Percentiles rank a stretch among this genome's conserved stretches.
phyloP scores from a whole-genome alignment of 2,888 invertebrate genomes.

The Rhingia campestris region DNA sequence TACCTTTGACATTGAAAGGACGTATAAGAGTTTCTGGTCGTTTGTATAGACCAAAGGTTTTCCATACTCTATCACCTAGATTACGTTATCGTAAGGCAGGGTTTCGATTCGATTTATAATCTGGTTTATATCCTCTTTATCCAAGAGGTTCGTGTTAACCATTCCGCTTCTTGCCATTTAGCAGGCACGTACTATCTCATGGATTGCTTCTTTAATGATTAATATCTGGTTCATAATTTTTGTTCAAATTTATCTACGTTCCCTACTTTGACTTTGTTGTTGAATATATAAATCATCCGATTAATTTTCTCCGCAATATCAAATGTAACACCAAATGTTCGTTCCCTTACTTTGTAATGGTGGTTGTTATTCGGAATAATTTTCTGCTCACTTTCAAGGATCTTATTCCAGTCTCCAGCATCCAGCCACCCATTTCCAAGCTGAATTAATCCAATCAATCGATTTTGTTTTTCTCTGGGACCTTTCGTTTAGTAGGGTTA shows the following conservation, averaged over 20 bases:
- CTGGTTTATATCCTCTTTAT: background rate
- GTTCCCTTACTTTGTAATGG: background rate
- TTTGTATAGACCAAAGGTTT: too few relatives aligned
- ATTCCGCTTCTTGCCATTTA: background rate
- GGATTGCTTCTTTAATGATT: background rate
- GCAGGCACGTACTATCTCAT: background rate
- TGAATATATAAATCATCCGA: background rate
- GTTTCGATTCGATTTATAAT: background rate
- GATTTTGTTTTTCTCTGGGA: too few relatives aligned
- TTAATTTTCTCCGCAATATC: background rate
- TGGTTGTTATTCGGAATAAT: background rate
- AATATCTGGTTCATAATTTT: background rate
- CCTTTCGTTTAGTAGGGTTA: too few relatives aligned
- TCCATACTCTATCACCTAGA: background rate
- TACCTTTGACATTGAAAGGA: background rate
- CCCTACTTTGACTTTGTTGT: background rate
- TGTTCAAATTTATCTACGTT: background rate
- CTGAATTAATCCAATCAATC: too few relatives aligned
- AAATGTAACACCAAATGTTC: background rate
- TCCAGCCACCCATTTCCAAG: too few relatives aligned
- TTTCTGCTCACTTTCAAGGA: background rate
- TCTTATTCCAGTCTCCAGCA: too few relatives aligned
- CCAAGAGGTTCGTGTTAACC: background rate
- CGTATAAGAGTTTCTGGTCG: background rate
- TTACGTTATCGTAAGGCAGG: background rate